Evolutionary conservation across 2,797 vertebrate genomes (phyloP), one percentile per base, ranked within the genome.

Genomic region (Pygocentrus nattereri): DNA sequence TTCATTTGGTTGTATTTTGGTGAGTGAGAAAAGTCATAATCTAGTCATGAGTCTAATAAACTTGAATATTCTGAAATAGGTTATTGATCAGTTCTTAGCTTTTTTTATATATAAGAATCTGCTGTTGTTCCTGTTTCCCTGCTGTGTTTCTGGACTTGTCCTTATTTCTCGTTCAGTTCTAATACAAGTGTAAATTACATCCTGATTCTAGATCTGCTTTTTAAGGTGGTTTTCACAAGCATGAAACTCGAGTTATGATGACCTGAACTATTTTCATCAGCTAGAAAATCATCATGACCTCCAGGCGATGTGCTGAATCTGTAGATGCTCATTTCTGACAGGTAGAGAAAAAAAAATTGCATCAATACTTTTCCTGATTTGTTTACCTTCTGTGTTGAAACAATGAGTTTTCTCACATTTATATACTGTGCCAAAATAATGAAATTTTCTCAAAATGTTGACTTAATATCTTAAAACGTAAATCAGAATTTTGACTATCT

Each of bases 41-140:
- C 27, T 73, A 23, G 18, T 73, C 71, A n/a, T 7, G 12, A 56
- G 23, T 73, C 11, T 5, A 56, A 56, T 74, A 74, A 74, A 74
- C 71, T 38, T 74, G 52, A 58, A 74, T 12, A 58, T 56, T 41
- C 0, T 11, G 30, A 56, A 54, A 38, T 58, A 30, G 16, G 0
- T 64, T 16, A 5, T 19, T 30, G 11, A 47, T 25, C 12, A 49
- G 21, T 3, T 23, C 11, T 25, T 68, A 13, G 21, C 65, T 34
- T 65, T 65, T 15, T 21, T 5, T n/a, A n/a, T n/a, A 38, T 47
- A 47, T 44, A 12, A 25, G 25, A 16, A 61, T 61, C 23, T 15
- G 4, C 58, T 61, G 23, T 27, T 49, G 21, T 70, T 27, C 21
- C 31, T 68, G 34, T 68, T 13, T 68, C 41, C 34, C 12, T 12